Evolutionary conservation across 1,140 invertebrate species (phyloP).

Genomic region (Drosophila ananassae): DNA sequence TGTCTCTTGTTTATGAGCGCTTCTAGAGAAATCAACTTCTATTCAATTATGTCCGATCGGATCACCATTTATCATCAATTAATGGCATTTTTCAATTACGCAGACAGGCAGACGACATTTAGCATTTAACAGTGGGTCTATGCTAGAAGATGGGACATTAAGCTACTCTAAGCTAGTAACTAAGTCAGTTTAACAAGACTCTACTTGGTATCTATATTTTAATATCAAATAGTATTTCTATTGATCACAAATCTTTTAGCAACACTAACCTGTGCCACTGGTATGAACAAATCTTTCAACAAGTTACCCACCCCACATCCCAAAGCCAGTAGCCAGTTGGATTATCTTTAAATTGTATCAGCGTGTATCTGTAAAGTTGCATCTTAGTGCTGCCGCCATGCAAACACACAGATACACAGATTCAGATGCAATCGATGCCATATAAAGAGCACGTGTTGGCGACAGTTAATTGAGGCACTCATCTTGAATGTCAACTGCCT

Average conservation of each 20-base stretch:
- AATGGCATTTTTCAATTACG: constrained; percentile 79
- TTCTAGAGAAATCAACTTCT: constrained; percentile 30
- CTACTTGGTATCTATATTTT: no score
- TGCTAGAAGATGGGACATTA: neutral
- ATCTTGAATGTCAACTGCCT: constrained; percentile 71
- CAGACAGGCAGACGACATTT: constrained; percentile 70
- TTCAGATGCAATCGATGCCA: constrained; percentile 33
- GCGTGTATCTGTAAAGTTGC: constrained; percentile 60
- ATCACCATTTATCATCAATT: constrained; percentile 62
- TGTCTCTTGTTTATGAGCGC: constrained; percentile 56
- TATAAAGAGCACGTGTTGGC: constrained; percentile 65
- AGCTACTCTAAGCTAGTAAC: no score
- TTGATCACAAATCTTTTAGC: neutral
- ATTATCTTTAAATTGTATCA: constrained; percentile 79
- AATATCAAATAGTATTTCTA: no score
- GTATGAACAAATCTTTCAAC: constrained; percentile 13
- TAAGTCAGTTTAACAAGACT: no score
- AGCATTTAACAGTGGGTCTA: constrained; percentile 47
- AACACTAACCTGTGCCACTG: constrained; percentile 21
- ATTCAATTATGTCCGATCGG: constrained; percentile 55
- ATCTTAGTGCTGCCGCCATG: constrained; percentile 56
- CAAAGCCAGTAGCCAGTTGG: constrained; percentile 47
- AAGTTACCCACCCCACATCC: neutral
- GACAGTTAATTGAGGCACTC: constrained; percentile 37
- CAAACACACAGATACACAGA: constrained; percentile 20